Conservation (phyloP, 2,113 vertebrate species). For the Phaethornis superciliosus region DNA sequence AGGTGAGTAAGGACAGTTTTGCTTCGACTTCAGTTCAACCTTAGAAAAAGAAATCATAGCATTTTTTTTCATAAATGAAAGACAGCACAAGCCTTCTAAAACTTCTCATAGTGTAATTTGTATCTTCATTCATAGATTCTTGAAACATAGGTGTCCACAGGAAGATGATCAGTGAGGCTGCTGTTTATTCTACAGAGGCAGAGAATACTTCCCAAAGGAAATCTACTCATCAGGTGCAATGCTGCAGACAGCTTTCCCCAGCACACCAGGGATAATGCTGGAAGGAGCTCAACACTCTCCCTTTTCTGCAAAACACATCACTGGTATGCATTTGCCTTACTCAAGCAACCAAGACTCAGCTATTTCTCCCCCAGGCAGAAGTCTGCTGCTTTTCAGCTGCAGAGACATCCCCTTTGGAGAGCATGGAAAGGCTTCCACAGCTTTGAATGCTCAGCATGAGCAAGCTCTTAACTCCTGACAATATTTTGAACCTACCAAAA, state of each 20-base stretch:
- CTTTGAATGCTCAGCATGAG: background rate
- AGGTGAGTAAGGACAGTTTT: background rate
- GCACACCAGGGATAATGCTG: background rate
- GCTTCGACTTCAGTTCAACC: background rate
- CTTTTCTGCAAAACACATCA: background rate
- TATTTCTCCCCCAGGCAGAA: background rate
- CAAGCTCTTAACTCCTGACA: background rate
- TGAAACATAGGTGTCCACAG: background rate
- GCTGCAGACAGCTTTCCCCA: background rate
- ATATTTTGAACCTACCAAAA: background rate
- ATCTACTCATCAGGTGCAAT: background rate
- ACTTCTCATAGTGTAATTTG: background rate
- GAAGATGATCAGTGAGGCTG: background rate
- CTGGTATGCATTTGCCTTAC: background rate
- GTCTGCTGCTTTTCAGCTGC: background rate
- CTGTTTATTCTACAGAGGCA: background rate
- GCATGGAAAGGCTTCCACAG: fast-evolving
- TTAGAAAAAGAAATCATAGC: background rate
- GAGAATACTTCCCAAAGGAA: background rate
- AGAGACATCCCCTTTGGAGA: background rate
- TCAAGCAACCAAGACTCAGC: background rate
- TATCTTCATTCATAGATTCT: background rate
- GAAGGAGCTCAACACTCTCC: background rate
- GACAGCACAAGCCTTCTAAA: background rate
- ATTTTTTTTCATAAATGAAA: background rate